These are phyloP conservation scores for Lophotriccus pileatus DNA, from an alignment of 2,797 vertebrate genomes.

Conservation along the genomic window DNA sequence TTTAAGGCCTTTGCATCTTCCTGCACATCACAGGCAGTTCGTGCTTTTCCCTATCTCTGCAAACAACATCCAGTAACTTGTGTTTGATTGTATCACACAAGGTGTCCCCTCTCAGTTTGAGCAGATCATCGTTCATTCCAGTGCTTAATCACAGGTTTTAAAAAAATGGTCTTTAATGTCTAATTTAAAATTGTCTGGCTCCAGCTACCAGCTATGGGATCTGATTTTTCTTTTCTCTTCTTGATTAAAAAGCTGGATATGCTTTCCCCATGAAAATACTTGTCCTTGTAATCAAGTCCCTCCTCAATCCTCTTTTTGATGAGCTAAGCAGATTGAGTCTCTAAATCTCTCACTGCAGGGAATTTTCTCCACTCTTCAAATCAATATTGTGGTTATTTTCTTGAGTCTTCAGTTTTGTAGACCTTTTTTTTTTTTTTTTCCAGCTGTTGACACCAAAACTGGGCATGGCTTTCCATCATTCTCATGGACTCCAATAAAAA, in stretches of 20 bases:
- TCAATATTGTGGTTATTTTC: constrained; percentile 38
- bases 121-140: neutral
- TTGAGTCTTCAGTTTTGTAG: neutral
- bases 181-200: constrained; percentile 37
- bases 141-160: constrained; percentile 8
- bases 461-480: neutral
- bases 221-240: constrained; percentile 11
- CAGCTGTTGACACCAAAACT: neutral
- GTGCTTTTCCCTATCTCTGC: too few species aligned
- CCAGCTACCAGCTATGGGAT: neutral
- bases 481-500: neutral
- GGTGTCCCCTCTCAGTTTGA: neutral
- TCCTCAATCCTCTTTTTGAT: constrained; percentile 66
- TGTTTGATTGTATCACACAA: neutral
- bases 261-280: constrained; percentile 47
- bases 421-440: neutral
- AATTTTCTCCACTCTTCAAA: constrained; percentile 41
- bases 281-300: constrained; percentile 47
- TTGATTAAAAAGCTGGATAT: constrained; percentile 57
- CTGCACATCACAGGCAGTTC: neutral
- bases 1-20: neutral
- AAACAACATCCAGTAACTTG: neutral
- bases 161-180: neutral
- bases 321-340: constrained; percentile 58
- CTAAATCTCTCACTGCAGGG: constrained; percentile 41